Evolutionary conservation across 2,113 vertebrate genomes (phyloP).

Genomic region (Menidia beryllina): DNA sequence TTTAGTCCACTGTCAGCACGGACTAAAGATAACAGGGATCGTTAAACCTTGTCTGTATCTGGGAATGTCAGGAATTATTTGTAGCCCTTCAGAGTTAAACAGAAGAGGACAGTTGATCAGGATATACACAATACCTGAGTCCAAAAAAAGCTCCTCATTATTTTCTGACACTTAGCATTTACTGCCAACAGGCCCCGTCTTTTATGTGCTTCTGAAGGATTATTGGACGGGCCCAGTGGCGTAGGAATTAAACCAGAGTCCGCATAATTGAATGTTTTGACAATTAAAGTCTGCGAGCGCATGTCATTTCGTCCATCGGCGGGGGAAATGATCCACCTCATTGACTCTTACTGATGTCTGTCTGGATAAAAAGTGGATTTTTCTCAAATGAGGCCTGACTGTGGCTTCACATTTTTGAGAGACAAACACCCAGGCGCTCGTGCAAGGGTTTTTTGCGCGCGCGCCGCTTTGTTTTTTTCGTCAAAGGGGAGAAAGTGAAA

Average conservation of each 20-base stretch:
- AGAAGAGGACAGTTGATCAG: not conserved
- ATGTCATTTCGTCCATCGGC: conserved; percentile 31
- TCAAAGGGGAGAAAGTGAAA: conserved; percentile 58
- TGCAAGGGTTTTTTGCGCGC: too few species aligned
- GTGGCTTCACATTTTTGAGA: conserved; percentile 29
- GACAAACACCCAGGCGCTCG: conserved; percentile 5
- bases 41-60: too few species aligned
- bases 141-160: not conserved
- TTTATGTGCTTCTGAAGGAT: conserved; percentile 34
- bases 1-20: too few species aligned
- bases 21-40: too few species aligned
- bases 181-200: not conserved
- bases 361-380: conserved; percentile 38
- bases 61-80: too few species aligned
- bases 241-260: conserved; percentile 36
- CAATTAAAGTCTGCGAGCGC: conserved; percentile 46
- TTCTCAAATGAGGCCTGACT: conserved; percentile 50
- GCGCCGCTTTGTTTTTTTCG: too few species aligned
- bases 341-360: conserved; percentile 40
- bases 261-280: conserved; percentile 52
- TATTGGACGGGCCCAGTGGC: conserved; percentile 29
- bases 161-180: not conserved
- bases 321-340: conserved; percentile 57
- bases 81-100: not conserved
- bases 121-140: not conserved